These are phyloP conservation scores for Eulacestoma nigropectus DNA, from an alignment of 2,113 vertebrate genomes.

Conservation along the genomic window DNA sequence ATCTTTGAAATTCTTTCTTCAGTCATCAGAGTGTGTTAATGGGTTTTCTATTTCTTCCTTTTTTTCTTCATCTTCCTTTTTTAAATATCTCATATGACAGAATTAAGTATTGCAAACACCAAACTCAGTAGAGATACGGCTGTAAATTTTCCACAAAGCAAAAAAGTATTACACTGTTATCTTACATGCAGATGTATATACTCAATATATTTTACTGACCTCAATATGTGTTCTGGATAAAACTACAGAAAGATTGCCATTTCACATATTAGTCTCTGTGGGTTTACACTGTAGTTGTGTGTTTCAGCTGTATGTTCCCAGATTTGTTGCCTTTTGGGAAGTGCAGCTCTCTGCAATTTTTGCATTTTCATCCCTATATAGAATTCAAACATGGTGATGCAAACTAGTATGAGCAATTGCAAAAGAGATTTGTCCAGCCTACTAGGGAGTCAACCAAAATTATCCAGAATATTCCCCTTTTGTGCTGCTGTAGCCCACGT, in stretches of 20 bases:
- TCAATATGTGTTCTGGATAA: background rate
- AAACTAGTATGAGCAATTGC: background rate
- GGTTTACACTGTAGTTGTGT: background rate
- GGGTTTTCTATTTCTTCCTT: background rate
- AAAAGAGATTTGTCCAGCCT: background rate
- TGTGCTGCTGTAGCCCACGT: background rate
- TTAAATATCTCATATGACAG: background rate
- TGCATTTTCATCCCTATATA: background rate
- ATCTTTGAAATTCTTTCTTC: constrained; percentile 30
- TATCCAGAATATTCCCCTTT: background rate
- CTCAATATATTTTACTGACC: background rate
- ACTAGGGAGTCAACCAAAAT: background rate
- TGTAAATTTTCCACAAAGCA: background rate
- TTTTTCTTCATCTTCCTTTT: background rate
- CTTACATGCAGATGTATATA: background rate
- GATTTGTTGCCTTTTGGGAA: background rate
- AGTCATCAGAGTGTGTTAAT: background rate
- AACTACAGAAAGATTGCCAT: background rate
- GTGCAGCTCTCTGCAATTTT: background rate
- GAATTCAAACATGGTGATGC: background rate
- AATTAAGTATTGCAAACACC: background rate
- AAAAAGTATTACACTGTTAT: background rate
- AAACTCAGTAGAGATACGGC: background rate
- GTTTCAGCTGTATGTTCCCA: background rate
- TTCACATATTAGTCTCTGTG: background rate